phyloP scores from a whole-genome alignment of 2,113 vertebrate genomes.

The Gavia stellata region DNA sequence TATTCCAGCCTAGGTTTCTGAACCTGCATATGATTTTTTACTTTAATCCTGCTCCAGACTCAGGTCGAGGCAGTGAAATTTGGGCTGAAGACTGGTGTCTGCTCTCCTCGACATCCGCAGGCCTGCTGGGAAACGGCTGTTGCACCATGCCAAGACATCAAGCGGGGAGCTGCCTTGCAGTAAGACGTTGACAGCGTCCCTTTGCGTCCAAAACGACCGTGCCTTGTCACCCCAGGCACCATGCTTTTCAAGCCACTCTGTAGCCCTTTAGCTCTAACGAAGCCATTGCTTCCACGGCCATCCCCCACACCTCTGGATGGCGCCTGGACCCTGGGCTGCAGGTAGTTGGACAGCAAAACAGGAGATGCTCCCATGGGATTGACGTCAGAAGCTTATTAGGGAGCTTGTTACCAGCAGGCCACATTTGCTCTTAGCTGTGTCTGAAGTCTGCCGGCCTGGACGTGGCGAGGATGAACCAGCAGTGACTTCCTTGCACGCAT shows the following conservation, averaged over 20 bases:
- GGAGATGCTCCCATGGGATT: fast-evolving
- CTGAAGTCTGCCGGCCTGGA: neutral
- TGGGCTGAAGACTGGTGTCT: fast-evolving
- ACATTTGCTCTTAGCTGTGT: neutral
- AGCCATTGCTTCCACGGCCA: neutral
- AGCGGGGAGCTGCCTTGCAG: fast-evolving
- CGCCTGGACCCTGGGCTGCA: fast-evolving
- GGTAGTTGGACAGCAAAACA: neutral
- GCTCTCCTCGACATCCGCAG: fast-evolving
- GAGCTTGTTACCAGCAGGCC: neutral
- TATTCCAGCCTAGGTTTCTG: neutral
- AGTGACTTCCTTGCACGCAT: neutral
- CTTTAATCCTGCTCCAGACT: neutral
- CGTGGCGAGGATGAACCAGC: neutral
- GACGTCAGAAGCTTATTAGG: neutral
- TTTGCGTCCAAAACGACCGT: fast-evolving
- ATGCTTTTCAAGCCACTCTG: no score
- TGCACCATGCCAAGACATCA: neutral
- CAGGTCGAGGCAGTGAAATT: no score
- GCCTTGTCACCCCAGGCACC: neutral
- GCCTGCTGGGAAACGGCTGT: neutral
- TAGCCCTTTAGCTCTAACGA: no score
- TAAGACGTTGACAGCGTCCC: fast-evolving
- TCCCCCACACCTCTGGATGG: no score
- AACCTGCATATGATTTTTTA: fast-evolving